Conservation (phyloP, 1,140 invertebrate genomes). For the Sycobia sp. region DNA sequence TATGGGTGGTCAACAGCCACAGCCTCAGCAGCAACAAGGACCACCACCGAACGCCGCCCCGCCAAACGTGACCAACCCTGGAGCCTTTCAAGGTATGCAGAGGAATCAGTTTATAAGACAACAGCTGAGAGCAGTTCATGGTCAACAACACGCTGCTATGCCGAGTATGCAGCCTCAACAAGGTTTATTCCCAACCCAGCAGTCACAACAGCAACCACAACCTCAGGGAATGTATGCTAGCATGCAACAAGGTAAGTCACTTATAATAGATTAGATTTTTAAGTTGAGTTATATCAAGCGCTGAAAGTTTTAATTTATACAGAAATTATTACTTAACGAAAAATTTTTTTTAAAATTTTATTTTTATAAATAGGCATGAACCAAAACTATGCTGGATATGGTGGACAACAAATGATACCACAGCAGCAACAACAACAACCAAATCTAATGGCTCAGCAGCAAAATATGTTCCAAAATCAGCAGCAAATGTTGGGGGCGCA, state of each 20-base stretch:
- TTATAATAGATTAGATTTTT: slow-evolving; percentile 1
- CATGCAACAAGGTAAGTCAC: slow-evolving; percentile 50
- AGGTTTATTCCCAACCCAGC: slow-evolving; percentile 53
- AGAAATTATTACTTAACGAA: too few species aligned
- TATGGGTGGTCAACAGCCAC: slow-evolving; percentile 54
- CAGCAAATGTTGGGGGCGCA: slow-evolving; percentile 58
- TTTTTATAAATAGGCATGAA: slow-evolving; percentile 52
- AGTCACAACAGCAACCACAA: slow-evolving; percentile 65
- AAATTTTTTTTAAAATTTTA: neutral
- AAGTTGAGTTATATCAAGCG: neutral
- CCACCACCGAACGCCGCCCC: slow-evolving; percentile 37
- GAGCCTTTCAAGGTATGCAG: slow-evolving; percentile 60
- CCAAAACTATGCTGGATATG: slow-evolving; percentile 67
- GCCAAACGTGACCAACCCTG: slow-evolving; percentile 44
- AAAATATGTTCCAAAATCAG: slow-evolving; percentile 57
- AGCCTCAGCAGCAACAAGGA: slow-evolving; percentile 8
- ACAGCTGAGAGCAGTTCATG: slow-evolving; percentile 36
- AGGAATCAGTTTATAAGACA: slow-evolving; percentile 58
- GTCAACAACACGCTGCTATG: slow-evolving; percentile 35
- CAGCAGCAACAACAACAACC: slow-evolving; percentile 61
- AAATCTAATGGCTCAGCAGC: slow-evolving; percentile 57
- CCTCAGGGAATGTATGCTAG: slow-evolving; percentile 62
- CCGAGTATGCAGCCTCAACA: slow-evolving; percentile 60
- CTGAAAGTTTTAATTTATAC: neutral
- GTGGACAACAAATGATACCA: slow-evolving; percentile 67